phyloP scores from a whole-genome alignment of 2,888 invertebrate genomes.

The Trachelus iudaicus region DNA sequence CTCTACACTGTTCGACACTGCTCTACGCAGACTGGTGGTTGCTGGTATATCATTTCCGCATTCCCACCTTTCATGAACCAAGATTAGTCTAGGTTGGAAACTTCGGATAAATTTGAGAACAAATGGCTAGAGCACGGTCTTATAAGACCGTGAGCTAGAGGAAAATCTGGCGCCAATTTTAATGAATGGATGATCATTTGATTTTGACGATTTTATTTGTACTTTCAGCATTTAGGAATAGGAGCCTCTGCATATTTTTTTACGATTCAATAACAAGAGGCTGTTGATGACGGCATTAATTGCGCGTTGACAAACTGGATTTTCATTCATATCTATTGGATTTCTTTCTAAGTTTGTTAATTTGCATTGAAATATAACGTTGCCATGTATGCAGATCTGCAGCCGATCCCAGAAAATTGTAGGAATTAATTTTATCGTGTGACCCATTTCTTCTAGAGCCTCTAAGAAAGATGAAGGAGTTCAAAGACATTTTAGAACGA shows the following conservation, averaged over 20 bases:
- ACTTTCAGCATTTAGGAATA: not conserved
- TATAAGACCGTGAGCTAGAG: no score
- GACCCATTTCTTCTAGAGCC: constrained; percentile 5
- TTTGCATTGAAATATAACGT: constrained; percentile 8
- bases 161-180: not conserved
- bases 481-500: not conserved
- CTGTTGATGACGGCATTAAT: not conserved
- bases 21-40: not conserved
- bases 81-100: not conserved
- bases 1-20: not conserved
- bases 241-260: not conserved
- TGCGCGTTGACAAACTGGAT: constrained; percentile 4
- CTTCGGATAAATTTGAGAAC: not conserved
- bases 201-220: not conserved
- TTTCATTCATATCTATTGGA: not conserved
- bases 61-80: not conserved
- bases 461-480: not conserved
- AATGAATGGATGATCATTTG: not conserved
- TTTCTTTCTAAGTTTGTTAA: constrained; percentile 10
- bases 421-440: constrained; percentile 12
- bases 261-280: not conserved
- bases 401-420: constrained; percentile 5
- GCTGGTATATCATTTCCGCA: not conserved
- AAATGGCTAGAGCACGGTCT: not conserved
- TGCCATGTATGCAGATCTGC: constrained; percentile 3